A percentile compares a stretch with the other conserved stretches of the same genome.
Conservation (phyloP, 2,797 vertebrate genomes). For the Lemur catta region DNA sequence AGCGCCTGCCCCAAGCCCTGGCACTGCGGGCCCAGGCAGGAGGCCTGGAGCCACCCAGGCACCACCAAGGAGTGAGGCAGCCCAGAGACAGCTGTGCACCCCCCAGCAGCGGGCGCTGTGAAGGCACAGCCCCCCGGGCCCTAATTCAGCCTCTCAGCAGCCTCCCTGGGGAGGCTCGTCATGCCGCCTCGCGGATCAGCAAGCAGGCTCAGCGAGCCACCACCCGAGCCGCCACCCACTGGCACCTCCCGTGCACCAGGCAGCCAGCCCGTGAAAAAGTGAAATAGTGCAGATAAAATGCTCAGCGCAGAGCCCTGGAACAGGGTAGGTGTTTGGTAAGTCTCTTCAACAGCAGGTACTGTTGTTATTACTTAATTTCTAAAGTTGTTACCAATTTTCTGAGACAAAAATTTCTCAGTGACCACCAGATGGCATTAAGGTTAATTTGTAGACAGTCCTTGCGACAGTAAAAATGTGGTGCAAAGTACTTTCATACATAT, state of each 20-base stretch:
- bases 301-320: too few species aligned
- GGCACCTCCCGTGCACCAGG: rapidly evolving
- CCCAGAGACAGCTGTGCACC: neutral
- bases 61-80: neutral
- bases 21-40: neutral
- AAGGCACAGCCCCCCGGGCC: neutral
- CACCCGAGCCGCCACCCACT: rapidly evolving
- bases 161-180: neutral
- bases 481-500: constrained; percentile 39
- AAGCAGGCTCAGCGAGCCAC: neutral
- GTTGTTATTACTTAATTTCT: neutral
- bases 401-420: constrained; percentile 12
- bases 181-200: neutral
- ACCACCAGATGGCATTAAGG: constrained; percentile 69
- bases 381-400: neutral
- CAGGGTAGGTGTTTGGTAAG: too few species aligned
- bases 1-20: rapidly evolving
- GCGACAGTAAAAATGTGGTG: neutral
- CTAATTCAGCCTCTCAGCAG: neutral
- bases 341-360: too few species aligned
- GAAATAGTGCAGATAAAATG: too few species aligned
- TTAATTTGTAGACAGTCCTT: neutral
- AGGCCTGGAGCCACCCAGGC: neutral
- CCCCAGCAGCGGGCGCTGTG: neutral
- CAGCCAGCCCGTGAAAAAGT: too few species aligned